These are phyloP conservation scores for Synergus japonicus DNA, from an alignment of 2,888 invertebrate species.

Conservation along the genomic window DNA sequence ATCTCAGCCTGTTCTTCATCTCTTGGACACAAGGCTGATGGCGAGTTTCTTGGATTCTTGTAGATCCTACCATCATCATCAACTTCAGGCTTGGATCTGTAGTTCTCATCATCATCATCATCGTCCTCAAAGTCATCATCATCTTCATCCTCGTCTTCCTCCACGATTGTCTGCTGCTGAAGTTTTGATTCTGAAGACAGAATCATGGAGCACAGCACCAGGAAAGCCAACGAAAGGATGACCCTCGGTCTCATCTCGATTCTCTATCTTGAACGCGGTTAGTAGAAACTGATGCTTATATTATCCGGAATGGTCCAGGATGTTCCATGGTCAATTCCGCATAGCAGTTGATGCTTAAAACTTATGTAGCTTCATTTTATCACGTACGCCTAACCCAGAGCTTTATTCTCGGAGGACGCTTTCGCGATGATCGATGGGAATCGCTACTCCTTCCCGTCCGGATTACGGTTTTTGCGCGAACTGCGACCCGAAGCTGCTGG, in stretches of 20 bases:
- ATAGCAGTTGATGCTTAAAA: slow-evolving; percentile 32
- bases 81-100: slow-evolving; percentile 78
- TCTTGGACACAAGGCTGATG: slow-evolving; percentile 90
- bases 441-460: slow-evolving; percentile 59
- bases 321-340: slow-evolving; percentile 35
- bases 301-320: slow-evolving; percentile 47
- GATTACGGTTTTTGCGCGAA: slow-evolving; percentile 72
- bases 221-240: slow-evolving; percentile 61
- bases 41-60: slow-evolving; percentile 93
- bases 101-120: slow-evolving; percentile 75
- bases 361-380: slow-evolving; percentile 25
- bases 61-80: slow-evolving; percentile 90
- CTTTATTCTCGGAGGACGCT: slow-evolving; percentile 37
- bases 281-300: slow-evolving; percentile 49
- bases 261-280: slow-evolving; percentile 42
- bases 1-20: slow-evolving; percentile 91
- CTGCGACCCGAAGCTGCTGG: slow-evolving; percentile 71
- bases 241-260: slow-evolving; percentile 68
- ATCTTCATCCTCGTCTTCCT: slow-evolving; percentile 79
- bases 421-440: slow-evolving; percentile 40
- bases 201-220: slow-evolving; percentile 65
- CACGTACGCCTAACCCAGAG: slow-evolving; percentile 38
- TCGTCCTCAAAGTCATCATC: slow-evolving; percentile 79
- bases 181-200: slow-evolving; percentile 71
- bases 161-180: slow-evolving; percentile 70